These are phyloP conservation scores for Augochlora pura DNA, from an alignment of 1,140 invertebrate genomes.

Conservation along the genomic window DNA sequence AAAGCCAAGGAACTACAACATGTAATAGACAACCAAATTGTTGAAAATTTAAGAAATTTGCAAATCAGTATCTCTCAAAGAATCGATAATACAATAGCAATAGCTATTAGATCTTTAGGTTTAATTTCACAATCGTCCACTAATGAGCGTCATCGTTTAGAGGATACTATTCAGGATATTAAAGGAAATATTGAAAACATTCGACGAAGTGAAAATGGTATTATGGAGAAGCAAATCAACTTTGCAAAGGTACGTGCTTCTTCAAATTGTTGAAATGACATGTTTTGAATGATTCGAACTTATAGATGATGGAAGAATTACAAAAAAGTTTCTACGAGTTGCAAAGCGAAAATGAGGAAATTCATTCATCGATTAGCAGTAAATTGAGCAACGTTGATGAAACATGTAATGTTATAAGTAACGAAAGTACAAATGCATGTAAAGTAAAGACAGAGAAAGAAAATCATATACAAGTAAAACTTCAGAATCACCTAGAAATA, in stretches of 20 bases:
- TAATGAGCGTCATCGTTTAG: conserved; percentile 61
- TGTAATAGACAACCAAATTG: conserved; percentile 68
- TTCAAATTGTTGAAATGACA: background rate
- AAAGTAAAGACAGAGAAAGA: conserved; percentile 48
- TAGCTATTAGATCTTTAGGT: conserved; percentile 56
- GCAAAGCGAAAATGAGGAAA: conserved; percentile 52
- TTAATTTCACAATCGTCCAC: conserved; percentile 54
- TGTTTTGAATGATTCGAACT: conserved; percentile 15
- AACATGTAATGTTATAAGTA: conserved; percentile 54
- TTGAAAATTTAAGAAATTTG: conserved; percentile 66
- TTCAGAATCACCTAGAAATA: conserved; percentile 54
- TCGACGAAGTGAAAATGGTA: conserved; percentile 55
- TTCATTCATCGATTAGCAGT: conserved; percentile 47
- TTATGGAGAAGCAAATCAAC: conserved; percentile 46
- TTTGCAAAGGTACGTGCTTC: conserved; percentile 59
- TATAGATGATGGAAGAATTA: conserved; percentile 66
- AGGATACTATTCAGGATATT: conserved; percentile 59
- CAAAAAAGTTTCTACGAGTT: conserved; percentile 61
- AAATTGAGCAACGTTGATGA: conserved; percentile 57
- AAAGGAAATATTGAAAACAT: conserved; percentile 56
- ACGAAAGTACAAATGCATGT: conserved; percentile 43
- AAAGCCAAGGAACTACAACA: conserved; percentile 66
- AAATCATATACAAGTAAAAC: conserved; percentile 58
- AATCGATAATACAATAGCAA: conserved; percentile 64
- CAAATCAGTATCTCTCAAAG: conserved; percentile 53